Conservation (phyloP, 2,888 invertebrate species). For the Perithous albicinctus region DNA sequence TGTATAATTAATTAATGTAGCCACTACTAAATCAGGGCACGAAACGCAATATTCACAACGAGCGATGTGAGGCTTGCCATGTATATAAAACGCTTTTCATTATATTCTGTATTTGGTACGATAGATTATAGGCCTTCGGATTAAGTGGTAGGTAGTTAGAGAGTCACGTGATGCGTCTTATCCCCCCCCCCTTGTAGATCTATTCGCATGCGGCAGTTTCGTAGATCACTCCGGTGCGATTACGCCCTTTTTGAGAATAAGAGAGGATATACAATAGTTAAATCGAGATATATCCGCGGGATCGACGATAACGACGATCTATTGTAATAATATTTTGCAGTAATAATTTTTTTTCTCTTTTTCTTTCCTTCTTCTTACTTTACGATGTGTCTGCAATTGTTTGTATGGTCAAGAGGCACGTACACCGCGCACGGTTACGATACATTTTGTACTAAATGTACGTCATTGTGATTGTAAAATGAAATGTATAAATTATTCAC, state of each 20-base stretch:
- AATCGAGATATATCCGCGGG: slow-evolving; percentile 35
- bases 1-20: slow-evolving; percentile 46
- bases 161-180: slow-evolving; percentile 44
- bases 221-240: slow-evolving; percentile 18
- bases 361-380: too few species aligned
- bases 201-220: slow-evolving; percentile 44
- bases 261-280: slow-evolving; percentile 29
- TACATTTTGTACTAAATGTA: slow-evolving; percentile 51
- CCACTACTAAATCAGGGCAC: slow-evolving; percentile 30
- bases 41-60: slow-evolving; percentile 64
- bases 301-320: slow-evolving; percentile 34
- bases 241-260: slow-evolving; percentile 9
- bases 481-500: slow-evolving; percentile 59
- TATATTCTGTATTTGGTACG: slow-evolving; percentile 71
- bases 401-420: slow-evolving; percentile 30
- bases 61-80: slow-evolving; percentile 73
- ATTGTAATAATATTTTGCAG: slow-evolving; percentile 51
- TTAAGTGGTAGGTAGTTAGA: slow-evolving; percentile 59
- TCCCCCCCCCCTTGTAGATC: slow-evolving; percentile 30
- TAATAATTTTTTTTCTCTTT: slow-evolving; percentile 45
- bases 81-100: slow-evolving; percentile 78
- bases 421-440: slow-evolving; percentile 37
- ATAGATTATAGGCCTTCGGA: slow-evolving; percentile 65
- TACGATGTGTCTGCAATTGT: slow-evolving; percentile 36
- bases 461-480: slow-evolving; percentile 48